Evolutionary conservation across 2,888 invertebrate genomes (phyloP), one percentile per base, ranked within the genome.

Genomic region (Drosophila mimica): DNA sequence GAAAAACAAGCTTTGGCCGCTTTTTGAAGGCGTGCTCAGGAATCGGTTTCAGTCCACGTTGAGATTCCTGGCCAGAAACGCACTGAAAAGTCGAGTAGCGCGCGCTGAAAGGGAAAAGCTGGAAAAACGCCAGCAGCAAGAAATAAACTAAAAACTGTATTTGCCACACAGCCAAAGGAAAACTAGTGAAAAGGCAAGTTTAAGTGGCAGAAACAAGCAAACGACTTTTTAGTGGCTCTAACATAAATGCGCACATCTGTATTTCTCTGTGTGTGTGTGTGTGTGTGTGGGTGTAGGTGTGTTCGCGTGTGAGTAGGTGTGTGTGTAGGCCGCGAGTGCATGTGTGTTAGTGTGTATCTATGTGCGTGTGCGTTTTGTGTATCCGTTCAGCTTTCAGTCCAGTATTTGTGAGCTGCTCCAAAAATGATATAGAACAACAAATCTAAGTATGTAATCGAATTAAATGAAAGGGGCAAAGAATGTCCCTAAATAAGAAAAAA

Each of bases 31-130:
- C 74, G 61, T 60, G 68, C 74, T 79, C 79, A 79, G 79, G 70
- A 70, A 76, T 38, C 17, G 7, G 9, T 33, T 57, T 74, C 60
- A 80, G 80, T 80, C 60, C 65, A 80, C 71, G 64, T 80, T 83
- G 80, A 85, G 87, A 83, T 82, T 85, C 85, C 87, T 87, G 85
- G 83, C 85, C 73, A 72, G 75, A 76, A 80, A 65, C 83, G 74
- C 68, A 66, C 68, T 43, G 51, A 70, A 51, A 64, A 67, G 17
- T 28, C 75, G 74, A 62, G 70, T 58, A 59, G 74, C 77, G 83
- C 74, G 77, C 70, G 76, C 28, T 51, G n/a, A 56, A 56, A 69
- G 70, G 74, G 68, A 63, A 73, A 60, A 74, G 74, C 81, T 85
- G 83, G 77, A 83, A 79, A 83, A 84, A 75, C 83, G 84, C 82